phyloP scores from a whole-genome alignment of 2,113 vertebrate species.

The Alethe castanea region DNA sequence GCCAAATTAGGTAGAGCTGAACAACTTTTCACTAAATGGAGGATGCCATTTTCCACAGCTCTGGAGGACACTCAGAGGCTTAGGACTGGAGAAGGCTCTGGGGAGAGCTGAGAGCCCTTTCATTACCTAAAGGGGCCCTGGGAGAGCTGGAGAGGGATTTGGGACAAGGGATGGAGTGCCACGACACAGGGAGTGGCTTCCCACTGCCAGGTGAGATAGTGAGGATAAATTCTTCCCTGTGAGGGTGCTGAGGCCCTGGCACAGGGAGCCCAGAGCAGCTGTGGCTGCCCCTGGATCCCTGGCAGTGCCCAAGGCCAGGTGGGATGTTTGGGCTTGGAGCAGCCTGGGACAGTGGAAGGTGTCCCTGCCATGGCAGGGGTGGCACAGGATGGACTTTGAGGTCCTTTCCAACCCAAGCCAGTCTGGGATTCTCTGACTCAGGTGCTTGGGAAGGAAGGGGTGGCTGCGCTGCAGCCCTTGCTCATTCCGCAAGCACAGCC shows the following conservation, averaged over 20 bases:
- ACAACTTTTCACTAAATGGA: not conserved
- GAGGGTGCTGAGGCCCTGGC: not conserved
- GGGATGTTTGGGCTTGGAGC: not conserved
- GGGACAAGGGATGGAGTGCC: not conserved
- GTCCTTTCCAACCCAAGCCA: not conserved
- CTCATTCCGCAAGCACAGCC: not conserved
- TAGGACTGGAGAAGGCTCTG: not conserved
- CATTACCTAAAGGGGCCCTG: no score
- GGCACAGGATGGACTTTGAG: fast-evolving
- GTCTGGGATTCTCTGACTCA: not conserved
- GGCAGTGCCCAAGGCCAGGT: not conserved
- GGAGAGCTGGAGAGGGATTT: not conserved
- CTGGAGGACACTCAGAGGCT: not conserved
- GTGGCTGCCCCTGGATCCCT: not conserved
- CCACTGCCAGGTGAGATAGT: fast-evolving
- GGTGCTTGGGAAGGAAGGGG: not conserved
- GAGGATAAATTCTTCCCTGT: fast-evolving
- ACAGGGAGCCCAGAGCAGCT: not conserved
- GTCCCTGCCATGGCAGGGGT: not conserved
- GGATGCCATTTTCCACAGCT: not conserved
- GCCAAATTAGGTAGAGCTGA: not conserved
- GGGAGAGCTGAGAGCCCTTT: not conserved
- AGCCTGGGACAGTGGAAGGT: not conserved
- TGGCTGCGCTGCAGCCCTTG: not conserved
- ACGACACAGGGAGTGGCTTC: not conserved